These are phyloP conservation scores for Phataginus tetradactyla DNA, from an alignment of 2,797 vertebrate genomes.

Conservation along the genomic window DNA sequence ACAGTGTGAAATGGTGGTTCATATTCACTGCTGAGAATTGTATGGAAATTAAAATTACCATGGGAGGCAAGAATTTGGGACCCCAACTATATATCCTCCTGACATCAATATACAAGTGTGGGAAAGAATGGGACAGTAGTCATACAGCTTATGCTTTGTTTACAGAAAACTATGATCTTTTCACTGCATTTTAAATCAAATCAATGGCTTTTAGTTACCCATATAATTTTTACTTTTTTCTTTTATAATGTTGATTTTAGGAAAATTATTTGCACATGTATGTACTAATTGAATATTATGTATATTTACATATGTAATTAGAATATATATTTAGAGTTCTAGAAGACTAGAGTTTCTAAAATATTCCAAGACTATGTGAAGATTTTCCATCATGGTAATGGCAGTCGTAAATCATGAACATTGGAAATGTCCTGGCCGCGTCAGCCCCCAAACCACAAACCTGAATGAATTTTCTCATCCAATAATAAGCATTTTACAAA, in stretches of 20 bases:
- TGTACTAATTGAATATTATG: not conserved
- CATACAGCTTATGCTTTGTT: not conserved
- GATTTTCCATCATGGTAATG: not conserved
- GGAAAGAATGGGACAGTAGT: conserved; percentile 7
- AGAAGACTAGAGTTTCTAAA: not conserved
- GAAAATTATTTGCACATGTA: not conserved
- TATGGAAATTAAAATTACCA: conserved; percentile 43
- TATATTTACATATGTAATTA: not conserved
- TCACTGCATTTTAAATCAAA: conserved; percentile 9
- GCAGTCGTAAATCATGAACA: not conserved
- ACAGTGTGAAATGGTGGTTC: not conserved
- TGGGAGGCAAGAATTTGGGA: conserved; percentile 37
- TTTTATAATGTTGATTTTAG: not conserved
- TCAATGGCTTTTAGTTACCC: not conserved
- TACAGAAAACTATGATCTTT: not conserved
- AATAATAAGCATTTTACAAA: not conserved
- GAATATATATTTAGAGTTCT: not conserved
- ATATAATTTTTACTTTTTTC: not conserved
- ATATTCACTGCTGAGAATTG: conserved; percentile 21
- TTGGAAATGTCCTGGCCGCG: not conserved
- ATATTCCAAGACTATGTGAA: not conserved
- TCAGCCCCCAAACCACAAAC: not conserved
- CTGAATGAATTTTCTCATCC: not conserved
- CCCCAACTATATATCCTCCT: conserved; percentile 18
- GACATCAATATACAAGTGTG: not conserved